These are phyloP conservation scores for Ceriagrion tenellum DNA, from an alignment of 2,888 invertebrate genomes.

Conservation along the genomic window DNA sequence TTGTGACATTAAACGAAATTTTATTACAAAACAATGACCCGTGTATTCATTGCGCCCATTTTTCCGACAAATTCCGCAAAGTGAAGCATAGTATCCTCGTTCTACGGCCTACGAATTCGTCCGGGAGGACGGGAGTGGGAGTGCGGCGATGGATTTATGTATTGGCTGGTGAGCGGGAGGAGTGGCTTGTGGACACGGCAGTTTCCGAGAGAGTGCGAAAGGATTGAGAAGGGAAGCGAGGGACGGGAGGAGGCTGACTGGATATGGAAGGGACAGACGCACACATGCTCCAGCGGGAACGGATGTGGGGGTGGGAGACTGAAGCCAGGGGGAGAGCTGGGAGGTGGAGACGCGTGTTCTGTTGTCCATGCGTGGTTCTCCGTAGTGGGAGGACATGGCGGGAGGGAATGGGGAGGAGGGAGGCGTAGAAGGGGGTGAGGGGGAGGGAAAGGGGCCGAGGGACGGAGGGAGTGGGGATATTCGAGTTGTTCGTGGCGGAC, in stretches of 20 bases:
- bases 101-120: background rate
- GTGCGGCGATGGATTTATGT: background rate
- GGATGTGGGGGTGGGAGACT: conserved; percentile 40
- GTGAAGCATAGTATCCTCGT: no score
- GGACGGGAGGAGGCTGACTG: background rate
- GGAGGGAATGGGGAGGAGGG: background rate
- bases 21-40: no score
- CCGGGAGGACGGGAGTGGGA: background rate
- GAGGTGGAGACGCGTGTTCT: background rate
- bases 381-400: background rate
- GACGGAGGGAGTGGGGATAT: background rate
- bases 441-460: background rate
- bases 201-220: background rate
- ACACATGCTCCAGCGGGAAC: conserved; percentile 47
- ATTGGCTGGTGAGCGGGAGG: conserved; percentile 21
- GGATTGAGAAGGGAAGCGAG: background rate
- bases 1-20: no score
- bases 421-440: background rate
- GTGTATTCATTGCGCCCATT: no score
- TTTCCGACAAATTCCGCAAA: no score
- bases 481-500: background rate
- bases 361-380: conserved; percentile 61
- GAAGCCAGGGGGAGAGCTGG: background rate
- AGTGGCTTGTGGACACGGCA: conserved; percentile 12
- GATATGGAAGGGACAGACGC: conserved; percentile 52